Conservation (phyloP, 92 coral and sea anemone species). For the Zoanthus solanderi region DNA sequence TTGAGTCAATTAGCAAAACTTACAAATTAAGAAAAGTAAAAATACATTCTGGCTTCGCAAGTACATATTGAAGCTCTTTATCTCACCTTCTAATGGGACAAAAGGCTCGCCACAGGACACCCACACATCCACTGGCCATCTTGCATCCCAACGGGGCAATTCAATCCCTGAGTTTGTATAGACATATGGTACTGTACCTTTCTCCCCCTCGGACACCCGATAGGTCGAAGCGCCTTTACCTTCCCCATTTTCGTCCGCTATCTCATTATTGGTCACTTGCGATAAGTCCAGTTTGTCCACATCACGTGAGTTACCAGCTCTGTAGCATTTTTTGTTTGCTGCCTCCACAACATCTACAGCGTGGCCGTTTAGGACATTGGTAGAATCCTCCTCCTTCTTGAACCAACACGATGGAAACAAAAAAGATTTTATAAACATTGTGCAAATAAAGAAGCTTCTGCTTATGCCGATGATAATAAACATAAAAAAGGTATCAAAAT, state of each 20-base stretch:
- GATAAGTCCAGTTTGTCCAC: constrained; percentile 18
- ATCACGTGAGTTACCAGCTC: constrained; percentile 13
- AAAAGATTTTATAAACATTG: not conserved
- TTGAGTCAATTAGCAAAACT: no score
- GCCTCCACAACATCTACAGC: constrained; percentile 88
- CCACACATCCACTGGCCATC: constrained; percentile 96
- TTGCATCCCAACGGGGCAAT: constrained; percentile 83
- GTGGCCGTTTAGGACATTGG: constrained; percentile 55
- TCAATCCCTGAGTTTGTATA: constrained; percentile 46
- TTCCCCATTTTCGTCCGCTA: constrained; percentile 29
- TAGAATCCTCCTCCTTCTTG: constrained; percentile 55
- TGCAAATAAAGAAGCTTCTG: no score
- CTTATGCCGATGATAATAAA: no score
- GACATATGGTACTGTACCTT: constrained; percentile 70
- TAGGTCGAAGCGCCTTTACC: constrained; percentile 71
- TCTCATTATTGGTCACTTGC: constrained; percentile 21
- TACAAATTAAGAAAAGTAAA: no score
- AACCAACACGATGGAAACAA: not conserved
- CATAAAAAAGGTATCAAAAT: no score
- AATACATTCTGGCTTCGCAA: not conserved
- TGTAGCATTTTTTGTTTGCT: constrained; percentile 70
- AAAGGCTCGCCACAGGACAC: constrained; percentile 99
- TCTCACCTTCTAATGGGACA: constrained; percentile 90
- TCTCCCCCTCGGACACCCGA: constrained; percentile 77
- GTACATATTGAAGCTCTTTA: not conserved